phyloP scores from a whole-genome alignment of 1,140 invertebrate genomes.

The Drosophila willistoni region DNA sequence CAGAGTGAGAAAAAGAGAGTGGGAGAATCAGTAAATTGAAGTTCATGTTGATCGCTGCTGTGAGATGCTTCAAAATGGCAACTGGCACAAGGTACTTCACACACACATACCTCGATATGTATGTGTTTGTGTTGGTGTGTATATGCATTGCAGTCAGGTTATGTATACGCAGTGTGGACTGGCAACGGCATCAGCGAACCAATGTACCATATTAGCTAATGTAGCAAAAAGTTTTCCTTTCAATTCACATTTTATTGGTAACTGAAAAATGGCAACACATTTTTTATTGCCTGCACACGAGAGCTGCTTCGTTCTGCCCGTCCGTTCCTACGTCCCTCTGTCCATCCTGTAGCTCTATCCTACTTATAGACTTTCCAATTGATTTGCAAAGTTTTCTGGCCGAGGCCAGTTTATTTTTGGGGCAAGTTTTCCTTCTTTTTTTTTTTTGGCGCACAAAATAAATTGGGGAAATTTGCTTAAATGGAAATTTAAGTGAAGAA shows the following conservation, averaged over 20 bases:
- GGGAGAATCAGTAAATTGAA: conserved; percentile 68
- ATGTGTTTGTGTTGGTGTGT: background rate
- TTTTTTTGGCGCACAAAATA: background rate
- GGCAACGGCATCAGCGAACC: conserved; percentile 31
- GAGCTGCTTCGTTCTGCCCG: background rate
- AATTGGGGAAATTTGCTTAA: conserved; percentile 11
- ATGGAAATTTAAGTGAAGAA: background rate
- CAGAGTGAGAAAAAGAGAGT: background rate
- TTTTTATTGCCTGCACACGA: conserved; percentile 24
- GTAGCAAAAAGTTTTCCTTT: conserved; percentile 34
- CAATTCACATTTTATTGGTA: conserved; percentile 22
- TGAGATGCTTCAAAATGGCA: conserved; percentile 51
- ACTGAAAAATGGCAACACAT: conserved; percentile 21
- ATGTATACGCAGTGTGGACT: conserved; percentile 65
- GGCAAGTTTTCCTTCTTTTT: conserved; percentile 5
- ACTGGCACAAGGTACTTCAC: conserved; percentile 64
- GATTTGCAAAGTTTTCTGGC: conserved; percentile 9
- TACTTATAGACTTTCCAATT: conserved; percentile 9
- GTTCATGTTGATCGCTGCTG: conserved; percentile 71
- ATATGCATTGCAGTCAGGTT: conserved; percentile 41
- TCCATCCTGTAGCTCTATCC: background rate
- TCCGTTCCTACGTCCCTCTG: background rate
- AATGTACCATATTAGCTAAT: conserved; percentile 66
- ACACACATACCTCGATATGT: background rate
- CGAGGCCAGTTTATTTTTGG: conserved; percentile 1